Percentiles rank a stretch among this genome's conserved stretches.
Evolutionary conservation across 2,888 invertebrate species (phyloP).

Genomic region (Lycocerus yunnanus): DNA sequence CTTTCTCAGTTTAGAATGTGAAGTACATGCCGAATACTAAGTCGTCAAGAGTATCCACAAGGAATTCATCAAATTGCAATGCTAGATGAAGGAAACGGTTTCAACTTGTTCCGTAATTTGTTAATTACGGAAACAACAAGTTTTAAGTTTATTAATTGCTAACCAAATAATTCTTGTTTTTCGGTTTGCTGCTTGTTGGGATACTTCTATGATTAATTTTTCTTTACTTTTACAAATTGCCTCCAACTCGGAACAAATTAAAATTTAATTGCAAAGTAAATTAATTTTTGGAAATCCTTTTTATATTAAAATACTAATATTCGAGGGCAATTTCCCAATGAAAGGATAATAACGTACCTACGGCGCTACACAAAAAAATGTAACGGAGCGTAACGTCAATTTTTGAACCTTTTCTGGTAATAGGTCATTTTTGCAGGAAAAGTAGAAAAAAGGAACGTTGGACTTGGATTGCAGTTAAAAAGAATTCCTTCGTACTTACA

Average conservation of each 20-base stretch:
- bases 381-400: neutral
- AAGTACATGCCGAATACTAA: neutral
- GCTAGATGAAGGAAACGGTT: conserved; percentile 1
- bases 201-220: neutral
- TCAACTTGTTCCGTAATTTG: conserved; percentile 23
- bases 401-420: neutral
- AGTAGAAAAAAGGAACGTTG: neutral
- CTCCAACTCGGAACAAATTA: neutral
- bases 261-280: neutral
- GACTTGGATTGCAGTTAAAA: neutral
- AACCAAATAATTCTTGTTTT: neutral
- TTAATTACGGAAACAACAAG: conserved; percentile 18
- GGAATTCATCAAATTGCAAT: conserved; percentile 12
- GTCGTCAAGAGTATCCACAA: neutral
- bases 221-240: neutral
- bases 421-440: neutral
- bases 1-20: neutral
- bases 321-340: too few relatives aligned
- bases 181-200: neutral
- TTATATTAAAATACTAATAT: too few relatives aligned
- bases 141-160: conserved; percentile 25
- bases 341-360: too few relatives aligned
- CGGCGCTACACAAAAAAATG: too few relatives aligned
- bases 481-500: conserved; percentile 6
- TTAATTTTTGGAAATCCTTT: neutral